Percentiles rank a stretch among this genome's conserved stretches.
phyloP scores from a whole-genome alignment of 2,113 vertebrate genomes.

The Halichoerus grypus region DNA sequence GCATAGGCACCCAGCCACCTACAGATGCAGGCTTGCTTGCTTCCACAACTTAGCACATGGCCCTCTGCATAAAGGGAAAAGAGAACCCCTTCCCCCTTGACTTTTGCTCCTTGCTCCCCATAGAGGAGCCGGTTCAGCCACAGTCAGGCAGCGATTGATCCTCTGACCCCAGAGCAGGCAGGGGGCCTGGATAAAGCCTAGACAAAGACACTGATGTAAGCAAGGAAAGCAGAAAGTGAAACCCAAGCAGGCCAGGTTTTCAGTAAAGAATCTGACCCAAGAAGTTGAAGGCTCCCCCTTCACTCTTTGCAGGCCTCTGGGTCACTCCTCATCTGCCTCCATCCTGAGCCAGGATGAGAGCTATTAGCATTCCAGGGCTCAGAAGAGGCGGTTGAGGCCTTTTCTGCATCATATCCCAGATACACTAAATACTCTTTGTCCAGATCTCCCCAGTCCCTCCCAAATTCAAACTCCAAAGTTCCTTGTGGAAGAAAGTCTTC shows the following conservation, averaged over 20 bases:
- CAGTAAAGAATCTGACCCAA: slow-evolving; percentile 31
- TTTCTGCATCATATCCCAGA: neutral
- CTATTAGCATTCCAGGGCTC: slow-evolving; percentile 13
- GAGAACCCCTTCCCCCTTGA: neutral
- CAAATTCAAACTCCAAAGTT: neutral
- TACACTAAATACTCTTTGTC: neutral
- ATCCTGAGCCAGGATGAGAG: neutral
- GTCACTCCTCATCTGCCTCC: neutral
- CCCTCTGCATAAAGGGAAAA: neutral
- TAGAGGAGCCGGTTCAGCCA: slow-evolving; percentile 38
- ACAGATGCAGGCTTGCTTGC: neutral
- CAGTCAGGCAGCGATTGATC: slow-evolving; percentile 44
- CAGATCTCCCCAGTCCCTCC: neutral
- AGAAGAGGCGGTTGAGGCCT: neutral
- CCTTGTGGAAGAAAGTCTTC: slow-evolving; percentile 29
- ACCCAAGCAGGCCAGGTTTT: slow-evolving; percentile 21
- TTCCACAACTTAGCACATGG: neutral
- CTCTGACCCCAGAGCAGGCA: slow-evolving; percentile 55
- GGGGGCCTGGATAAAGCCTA: slow-evolving; percentile 56
- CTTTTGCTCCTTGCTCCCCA: neutral
- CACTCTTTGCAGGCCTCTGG: neutral
- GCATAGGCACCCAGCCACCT: neutral
- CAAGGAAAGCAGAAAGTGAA: slow-evolving; percentile 56
- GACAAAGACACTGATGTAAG: slow-evolving; percentile 63
- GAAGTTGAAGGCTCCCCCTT: slow-evolving; percentile 13